These are phyloP conservation scores for Molanna angustata DNA, from an alignment of 2,888 invertebrate species.

Conservation along the genomic window DNA sequence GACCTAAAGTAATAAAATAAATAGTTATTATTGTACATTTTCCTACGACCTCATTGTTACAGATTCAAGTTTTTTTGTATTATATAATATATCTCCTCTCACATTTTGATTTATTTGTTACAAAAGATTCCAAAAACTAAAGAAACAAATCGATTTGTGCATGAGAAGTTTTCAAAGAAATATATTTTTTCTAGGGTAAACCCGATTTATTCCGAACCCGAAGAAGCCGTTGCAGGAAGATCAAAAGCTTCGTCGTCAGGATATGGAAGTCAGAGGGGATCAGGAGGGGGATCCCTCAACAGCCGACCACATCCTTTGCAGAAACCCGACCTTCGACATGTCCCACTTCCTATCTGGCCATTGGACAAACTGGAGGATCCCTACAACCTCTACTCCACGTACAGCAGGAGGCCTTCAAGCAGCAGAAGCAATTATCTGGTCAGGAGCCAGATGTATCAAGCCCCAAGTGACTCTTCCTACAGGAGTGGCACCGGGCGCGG, in stretches of 20 bases:
- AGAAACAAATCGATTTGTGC: too few species aligned
- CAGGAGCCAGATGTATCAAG: constrained; percentile 18
- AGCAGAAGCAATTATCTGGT: constrained; percentile 16
- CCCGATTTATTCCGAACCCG: constrained; percentile 31
- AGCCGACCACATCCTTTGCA: constrained; percentile 20
- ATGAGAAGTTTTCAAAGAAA: not conserved
- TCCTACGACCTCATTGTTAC: too few species aligned
- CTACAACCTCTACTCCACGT: constrained; percentile 29
- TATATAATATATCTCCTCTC: too few species aligned
- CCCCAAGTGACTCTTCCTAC: constrained; percentile 22
- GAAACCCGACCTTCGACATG: constrained; percentile 14
- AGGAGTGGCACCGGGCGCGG: constrained; percentile 20
- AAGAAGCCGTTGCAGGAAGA: constrained; percentile 29
- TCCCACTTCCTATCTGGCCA: constrained; percentile 23
- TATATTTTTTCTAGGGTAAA: constrained; percentile 24
- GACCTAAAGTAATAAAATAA: too few species aligned
- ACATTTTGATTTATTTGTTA: too few species aligned
- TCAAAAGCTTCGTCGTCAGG: constrained; percentile 32
- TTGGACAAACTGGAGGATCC: constrained; percentile 24
- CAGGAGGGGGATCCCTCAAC: constrained; percentile 30
- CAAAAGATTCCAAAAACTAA: too few species aligned
- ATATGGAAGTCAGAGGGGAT: constrained; percentile 31
- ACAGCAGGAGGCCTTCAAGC: constrained; percentile 17
- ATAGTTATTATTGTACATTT: too few species aligned
- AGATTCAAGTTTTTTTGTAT: too few species aligned